Evolutionary conservation across 2,888 invertebrate genomes (phyloP), one percentile per base, ranked within the genome.

Genomic region (Elysia crispata): DNA sequence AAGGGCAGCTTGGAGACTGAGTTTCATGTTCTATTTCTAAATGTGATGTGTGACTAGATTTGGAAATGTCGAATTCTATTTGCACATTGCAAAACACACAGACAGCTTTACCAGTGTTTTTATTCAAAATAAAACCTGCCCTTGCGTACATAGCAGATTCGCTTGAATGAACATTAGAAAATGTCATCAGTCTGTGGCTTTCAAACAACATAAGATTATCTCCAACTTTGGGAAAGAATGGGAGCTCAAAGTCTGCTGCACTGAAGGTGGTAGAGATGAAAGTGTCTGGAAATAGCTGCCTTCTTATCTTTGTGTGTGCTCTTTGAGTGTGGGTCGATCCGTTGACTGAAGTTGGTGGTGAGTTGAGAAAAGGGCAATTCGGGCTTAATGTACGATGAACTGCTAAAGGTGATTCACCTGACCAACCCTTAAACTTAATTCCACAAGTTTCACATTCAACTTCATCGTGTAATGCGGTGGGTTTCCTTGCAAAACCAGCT

Each of bases 61-160:
- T 41, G 41, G 11, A 41, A 41, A 6, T 11, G 41, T 41, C 28
- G 60, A 69, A 76, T 5, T 77, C 72, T n/a, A 80, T 5, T 8
- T 70, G 25, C n/a, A 70, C 28, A 60, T 78, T 70, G 57, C 82
- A 82, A 25, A 77, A 80, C 50, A 82, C 79, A 69, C 82, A 82
- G 25, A 82, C 28, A 8, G 75, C 77, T 76, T 60, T 64, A 33
- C 41, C 25, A 62, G 74, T 57, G 41, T 66, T 25, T 8, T 57
- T 30, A 30, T 69, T 76, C 69, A 69, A 80, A 1, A 80, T 62
- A 75, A 82, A 82, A n/a, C 82, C 82, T 41, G 74, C 77, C 64
- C 80, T 69, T 62, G 82, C 82, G 69, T 70, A 82, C 23, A 76
- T 30, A 33, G 33, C 77, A n/a, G 77, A 62, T 64, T 75, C 72